Evolutionary conservation across 2,888 invertebrate genomes (phyloP).

Genomic region (Netelia fuscicornis): DNA sequence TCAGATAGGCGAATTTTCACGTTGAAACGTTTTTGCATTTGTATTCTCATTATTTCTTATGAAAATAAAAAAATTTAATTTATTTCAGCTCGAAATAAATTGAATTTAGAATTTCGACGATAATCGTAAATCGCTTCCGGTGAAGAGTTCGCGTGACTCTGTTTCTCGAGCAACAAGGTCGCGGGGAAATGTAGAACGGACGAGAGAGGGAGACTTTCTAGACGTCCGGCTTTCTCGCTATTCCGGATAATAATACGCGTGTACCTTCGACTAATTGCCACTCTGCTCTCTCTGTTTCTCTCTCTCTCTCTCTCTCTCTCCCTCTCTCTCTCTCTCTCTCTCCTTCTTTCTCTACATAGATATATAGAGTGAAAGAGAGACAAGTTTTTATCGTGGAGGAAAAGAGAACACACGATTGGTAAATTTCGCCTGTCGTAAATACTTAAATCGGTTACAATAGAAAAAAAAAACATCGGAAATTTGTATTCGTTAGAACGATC

Average conservation of each 20-base stretch:
- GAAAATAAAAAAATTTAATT: not conserved
- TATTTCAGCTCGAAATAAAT: too few species aligned
- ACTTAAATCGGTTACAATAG: not conserved
- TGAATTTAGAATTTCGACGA: not conserved
- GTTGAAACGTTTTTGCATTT: not conserved
- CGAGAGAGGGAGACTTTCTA: conserved; percentile 57
- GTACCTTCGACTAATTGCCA: conserved; percentile 52
- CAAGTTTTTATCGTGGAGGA: conserved; percentile 16
- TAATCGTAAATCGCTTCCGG: conserved; percentile 5
- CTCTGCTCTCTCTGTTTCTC: not conserved
- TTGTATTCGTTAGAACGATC: conserved; percentile 3
- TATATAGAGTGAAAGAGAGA: not conserved
- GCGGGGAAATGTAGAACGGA: conserved; percentile 57
- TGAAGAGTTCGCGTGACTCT: conserved; percentile 27
- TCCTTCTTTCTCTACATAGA: not conserved
- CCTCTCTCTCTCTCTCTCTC: too few species aligned
- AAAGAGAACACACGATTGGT: conserved; percentile 11
- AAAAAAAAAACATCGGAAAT: not conserved
- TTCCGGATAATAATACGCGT: conserved; percentile 39
- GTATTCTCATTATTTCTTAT: not conserved
- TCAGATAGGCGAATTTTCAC: not conserved
- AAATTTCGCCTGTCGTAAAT: not conserved
- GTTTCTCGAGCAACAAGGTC: conserved; percentile 58
- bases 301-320: too few species aligned
- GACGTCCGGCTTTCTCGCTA: conserved; percentile 50